Evolutionary conservation across 2,888 invertebrate species (phyloP).

Genomic region (Oscheius sp.): DNA sequence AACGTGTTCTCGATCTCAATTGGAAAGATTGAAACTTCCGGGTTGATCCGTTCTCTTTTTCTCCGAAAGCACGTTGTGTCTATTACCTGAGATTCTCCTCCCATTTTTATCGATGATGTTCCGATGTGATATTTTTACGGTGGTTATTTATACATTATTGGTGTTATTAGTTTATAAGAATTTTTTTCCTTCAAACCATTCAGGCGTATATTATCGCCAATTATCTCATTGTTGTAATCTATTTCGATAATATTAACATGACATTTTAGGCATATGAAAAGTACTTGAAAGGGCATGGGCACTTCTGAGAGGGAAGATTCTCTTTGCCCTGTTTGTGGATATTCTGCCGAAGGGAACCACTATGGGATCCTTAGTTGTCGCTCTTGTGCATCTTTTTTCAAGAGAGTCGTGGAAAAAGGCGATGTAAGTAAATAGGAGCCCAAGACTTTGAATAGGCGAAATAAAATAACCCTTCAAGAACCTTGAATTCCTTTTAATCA

Average conservation of each 20-base stretch:
- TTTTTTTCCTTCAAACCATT: not conserved
- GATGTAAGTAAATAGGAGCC: constrained; percentile 31
- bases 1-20: constrained; percentile 79
- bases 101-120: not conserved
- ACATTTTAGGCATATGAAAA: too few relatives aligned
- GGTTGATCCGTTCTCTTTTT: not conserved
- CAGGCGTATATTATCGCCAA: not conserved
- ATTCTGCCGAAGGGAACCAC: constrained; percentile 65
- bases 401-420: constrained; percentile 63
- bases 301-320: not conserved
- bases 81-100: not conserved
- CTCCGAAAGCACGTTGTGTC: not conserved
- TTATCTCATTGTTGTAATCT: too few relatives aligned
- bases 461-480: not conserved
- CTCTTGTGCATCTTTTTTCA: constrained; percentile 60
- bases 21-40: constrained; percentile 72
- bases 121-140: too few relatives aligned
- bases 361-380: constrained; percentile 63
- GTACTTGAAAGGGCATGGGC: constrained; percentile 31
- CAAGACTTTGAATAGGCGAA: not conserved
- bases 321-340: constrained; percentile 57
- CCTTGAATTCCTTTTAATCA: not conserved
- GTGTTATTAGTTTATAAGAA: too few relatives aligned
- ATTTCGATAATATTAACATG: too few relatives aligned
- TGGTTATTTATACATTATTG: too few relatives aligned